Evolutionary conservation across 2,113 vertebrate genomes (phyloP), one percentile per base, ranked within the genome.

Genomic region (Regulus satrapa): DNA sequence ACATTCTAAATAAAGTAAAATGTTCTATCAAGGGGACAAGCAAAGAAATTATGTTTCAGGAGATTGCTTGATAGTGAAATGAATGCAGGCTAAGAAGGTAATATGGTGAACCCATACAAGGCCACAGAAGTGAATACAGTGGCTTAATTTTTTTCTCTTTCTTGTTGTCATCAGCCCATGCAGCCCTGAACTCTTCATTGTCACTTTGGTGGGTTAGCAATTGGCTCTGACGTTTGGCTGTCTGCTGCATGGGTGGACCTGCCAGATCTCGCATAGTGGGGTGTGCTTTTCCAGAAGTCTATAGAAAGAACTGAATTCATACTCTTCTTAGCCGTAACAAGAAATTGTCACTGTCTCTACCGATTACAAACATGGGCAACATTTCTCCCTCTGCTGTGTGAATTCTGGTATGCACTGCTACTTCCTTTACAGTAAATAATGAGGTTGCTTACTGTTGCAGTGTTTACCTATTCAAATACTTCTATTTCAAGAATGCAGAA

Each of bases 1-100:
- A 66, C 36, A 54, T 80, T 73, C 58, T 64, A 78, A 75, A 75
- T 59, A 85, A 80, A 93, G 28, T 51, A 67, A 94, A 91, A 95
- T 45, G 55, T 55, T 93, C 17, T 32, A 76, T 59, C 88, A 89
- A 81, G 40, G 45, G 29, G 54, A 71, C 61, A 91, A 73, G 78
- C 6, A 51, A 78, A 78, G 38, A 71, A 85, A 76, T 77, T 63
- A 49, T 36, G 16, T 79, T 77, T 68, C 56, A 52, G 73, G n/a
- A 72, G 74, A 61, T 8, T 69, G 56, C 28, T 56, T 40, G 48
- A 61, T 6, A 71, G n/a, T 1, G 2, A 79, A 94, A 85, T 46
- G 34, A 88, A 64, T 19, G 49, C 34, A n/a, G 36, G 32, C 13
- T 79, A 54, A 79, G 62, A 86, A 76, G 18, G 15, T 43, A 72